Evolutionary conservation across 2,888 invertebrate species (phyloP).

Genomic region (Plebejus melissa): DNA sequence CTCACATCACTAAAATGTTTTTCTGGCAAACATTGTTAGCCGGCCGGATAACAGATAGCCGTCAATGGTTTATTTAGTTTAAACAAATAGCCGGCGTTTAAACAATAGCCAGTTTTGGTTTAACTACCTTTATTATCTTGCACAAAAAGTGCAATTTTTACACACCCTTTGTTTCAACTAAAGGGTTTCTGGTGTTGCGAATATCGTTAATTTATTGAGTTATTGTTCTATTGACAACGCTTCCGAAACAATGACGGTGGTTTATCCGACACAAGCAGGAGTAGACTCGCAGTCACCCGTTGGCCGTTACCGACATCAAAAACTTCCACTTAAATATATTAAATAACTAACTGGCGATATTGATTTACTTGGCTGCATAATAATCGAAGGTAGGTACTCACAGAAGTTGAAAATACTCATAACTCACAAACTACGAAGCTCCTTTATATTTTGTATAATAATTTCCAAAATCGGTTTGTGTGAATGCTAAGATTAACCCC

Average conservation of each 20-base stretch:
- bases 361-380: no score
- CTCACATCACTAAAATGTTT: constrained; percentile 12
- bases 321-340: neutral
- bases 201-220: neutral
- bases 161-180: constrained; percentile 3
- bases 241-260: constrained; percentile 8
- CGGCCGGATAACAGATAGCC: constrained; percentile 12
- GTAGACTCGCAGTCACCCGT: neutral
- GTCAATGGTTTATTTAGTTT: constrained; percentile 16
- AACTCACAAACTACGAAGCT: no score
- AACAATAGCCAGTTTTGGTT: constrained; percentile 6
- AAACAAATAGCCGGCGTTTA: constrained; percentile 3
- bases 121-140: constrained; percentile 16
- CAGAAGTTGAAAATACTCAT: no score
- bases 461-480: no score
- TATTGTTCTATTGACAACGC: constrained; percentile 15
- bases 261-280: neutral
- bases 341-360: neutral
- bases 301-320: neutral
- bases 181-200: constrained; percentile 12
- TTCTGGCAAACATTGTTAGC: constrained; percentile 15
- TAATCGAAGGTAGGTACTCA: no score
- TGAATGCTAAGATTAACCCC: no score
- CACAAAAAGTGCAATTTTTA: constrained; percentile 20
- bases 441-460: no score